phyloP scores from a whole-genome alignment of 2,113 vertebrate genomes.

The Aythya baeri region DNA sequence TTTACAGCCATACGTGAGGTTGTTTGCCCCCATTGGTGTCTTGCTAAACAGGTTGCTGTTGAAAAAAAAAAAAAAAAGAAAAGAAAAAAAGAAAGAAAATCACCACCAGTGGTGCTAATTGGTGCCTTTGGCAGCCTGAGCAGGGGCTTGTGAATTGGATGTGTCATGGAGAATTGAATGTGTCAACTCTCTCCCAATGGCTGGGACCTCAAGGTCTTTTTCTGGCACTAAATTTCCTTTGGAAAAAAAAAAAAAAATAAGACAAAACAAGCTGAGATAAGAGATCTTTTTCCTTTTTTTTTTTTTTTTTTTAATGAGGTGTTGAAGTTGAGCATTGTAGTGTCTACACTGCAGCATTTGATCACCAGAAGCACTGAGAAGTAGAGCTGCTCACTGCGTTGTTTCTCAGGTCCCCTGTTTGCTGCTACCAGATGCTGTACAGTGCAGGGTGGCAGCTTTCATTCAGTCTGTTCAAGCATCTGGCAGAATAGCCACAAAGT shows the following conservation, averaged over 20 bases:
- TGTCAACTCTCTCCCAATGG: constrained; percentile 47
- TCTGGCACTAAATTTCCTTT: constrained; percentile 48
- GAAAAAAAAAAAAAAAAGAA: constrained; percentile 43
- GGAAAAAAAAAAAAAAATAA: background rate
- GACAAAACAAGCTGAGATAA: constrained; percentile 21
- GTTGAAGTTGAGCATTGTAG: constrained; percentile 13
- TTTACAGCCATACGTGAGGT: background rate
- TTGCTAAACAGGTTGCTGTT: constrained; percentile 46
- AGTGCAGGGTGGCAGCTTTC: constrained; percentile 19
- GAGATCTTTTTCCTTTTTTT: constrained; percentile 32
- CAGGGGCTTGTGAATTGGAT: constrained; percentile 49
- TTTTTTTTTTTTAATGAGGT: constrained; percentile 32
- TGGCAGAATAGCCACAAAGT: constrained; percentile 42
- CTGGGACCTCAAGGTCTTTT: constrained; percentile 49
- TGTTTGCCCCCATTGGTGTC: background rate
- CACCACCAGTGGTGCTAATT: constrained; percentile 49
- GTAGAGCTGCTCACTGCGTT: background rate
- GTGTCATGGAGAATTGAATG: constrained; percentile 65
- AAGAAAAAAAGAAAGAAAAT: background rate
- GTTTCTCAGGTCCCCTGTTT: constrained; percentile 15
- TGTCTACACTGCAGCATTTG: background rate
- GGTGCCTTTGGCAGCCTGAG: constrained; percentile 56
- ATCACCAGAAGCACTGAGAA: background rate
- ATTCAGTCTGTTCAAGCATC: constrained; percentile 53
- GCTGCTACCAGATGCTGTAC: background rate